Conservation (phyloP, 1,140 invertebrate genomes). For the Arctopsyche grandis region DNA sequence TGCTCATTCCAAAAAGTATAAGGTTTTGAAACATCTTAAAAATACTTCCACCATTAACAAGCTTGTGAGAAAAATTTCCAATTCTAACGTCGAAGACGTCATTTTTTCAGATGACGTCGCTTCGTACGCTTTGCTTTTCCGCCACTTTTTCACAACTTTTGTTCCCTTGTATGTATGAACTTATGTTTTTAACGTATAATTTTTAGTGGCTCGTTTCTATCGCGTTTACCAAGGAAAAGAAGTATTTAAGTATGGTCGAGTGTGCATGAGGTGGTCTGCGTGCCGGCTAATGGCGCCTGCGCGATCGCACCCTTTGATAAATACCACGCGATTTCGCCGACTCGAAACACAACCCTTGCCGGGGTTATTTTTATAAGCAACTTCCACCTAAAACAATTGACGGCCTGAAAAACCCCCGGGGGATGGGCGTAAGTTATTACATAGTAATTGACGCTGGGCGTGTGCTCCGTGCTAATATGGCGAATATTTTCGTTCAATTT, state of each 20-base stretch:
- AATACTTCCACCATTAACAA: too few relatives aligned
- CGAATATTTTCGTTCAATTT: too few relatives aligned
- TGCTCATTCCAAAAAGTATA: too few relatives aligned
- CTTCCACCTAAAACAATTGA: slow-evolving; percentile 40
- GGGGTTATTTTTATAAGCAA: slow-evolving; percentile 29
- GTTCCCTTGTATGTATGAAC: too few relatives aligned
- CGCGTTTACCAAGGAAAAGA: slow-evolving; percentile 12
- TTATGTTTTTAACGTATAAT: not conserved
- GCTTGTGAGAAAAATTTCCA: too few relatives aligned
- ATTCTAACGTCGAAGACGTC: too few relatives aligned
- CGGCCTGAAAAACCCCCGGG: not conserved
- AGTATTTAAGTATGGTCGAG: not conserved
- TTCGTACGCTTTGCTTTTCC: too few relatives aligned
- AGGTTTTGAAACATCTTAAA: too few relatives aligned
- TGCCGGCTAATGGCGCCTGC: slow-evolving; percentile 32
- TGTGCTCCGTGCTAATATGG: too few relatives aligned
- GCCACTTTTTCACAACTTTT: too few relatives aligned
- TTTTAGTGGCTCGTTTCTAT: not conserved
- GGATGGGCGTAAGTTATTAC: not conserved
- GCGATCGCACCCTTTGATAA: slow-evolving; percentile 32
- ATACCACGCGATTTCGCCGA: slow-evolving; percentile 36
- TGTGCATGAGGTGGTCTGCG: slow-evolving; percentile 6
- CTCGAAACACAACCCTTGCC: not conserved
- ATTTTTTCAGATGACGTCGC: too few relatives aligned
- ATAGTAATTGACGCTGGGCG: too few relatives aligned